Evolutionary conservation across 2,113 vertebrate genomes (phyloP).

Genomic region (Thalassarche chlororhynchos): DNA sequence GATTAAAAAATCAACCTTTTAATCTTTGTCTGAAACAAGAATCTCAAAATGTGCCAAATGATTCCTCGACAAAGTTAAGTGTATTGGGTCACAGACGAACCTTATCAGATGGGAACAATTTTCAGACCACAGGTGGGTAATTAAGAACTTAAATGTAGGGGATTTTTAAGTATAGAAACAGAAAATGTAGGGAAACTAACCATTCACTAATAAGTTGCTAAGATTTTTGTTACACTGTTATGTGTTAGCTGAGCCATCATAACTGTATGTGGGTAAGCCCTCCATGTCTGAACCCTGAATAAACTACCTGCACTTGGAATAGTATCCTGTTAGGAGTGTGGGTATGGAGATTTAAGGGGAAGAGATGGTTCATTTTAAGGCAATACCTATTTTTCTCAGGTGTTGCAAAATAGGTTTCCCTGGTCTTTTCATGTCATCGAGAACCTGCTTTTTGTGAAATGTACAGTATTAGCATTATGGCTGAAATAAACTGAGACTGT

Average conservation of each 20-base stretch:
- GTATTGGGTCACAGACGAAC: constrained; percentile 37
- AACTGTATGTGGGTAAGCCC: neutral
- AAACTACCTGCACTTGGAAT: neutral
- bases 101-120: constrained; percentile 60
- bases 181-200: neutral
- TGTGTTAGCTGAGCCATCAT: neutral
- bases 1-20: neutral
- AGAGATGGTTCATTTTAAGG: neutral
- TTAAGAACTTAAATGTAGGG: neutral
- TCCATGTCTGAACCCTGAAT: neutral
- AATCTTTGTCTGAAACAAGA: neutral
- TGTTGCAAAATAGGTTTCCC: neutral
- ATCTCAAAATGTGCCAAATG: neutral
- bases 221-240: neutral
- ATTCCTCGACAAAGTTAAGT: neutral
- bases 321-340: neutral
- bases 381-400: neutral
- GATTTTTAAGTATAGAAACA: neutral
- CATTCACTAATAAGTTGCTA: neutral
- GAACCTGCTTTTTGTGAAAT: neutral
- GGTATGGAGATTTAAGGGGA: neutral
- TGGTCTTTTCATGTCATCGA: rapidly evolving
- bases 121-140: constrained; percentile 52
- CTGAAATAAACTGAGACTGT: neutral
- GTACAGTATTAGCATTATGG: neutral